Percentiles rank a stretch among this genome's conserved stretches.
phyloP scores from a whole-genome alignment of 1,140 invertebrate genomes.

The Dinoponera quadriceps region DNA sequence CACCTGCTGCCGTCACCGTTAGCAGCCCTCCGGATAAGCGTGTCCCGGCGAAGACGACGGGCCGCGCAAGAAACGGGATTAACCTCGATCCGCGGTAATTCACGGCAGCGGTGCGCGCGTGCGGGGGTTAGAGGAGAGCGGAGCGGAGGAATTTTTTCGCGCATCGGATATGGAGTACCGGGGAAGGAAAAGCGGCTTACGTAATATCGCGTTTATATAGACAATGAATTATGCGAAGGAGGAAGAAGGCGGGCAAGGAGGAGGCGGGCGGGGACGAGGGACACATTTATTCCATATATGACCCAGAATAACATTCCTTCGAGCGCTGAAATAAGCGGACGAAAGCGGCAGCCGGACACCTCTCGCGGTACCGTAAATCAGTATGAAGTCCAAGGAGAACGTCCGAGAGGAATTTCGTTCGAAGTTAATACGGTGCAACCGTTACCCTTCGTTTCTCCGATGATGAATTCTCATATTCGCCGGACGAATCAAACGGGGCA shows the following conservation, averaged over 20 bases:
- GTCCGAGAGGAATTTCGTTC: neutral
- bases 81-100: constrained; percentile 51
- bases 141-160: constrained; percentile 14
- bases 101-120: neutral
- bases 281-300: neutral
- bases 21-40: constrained; percentile 26
- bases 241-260: no score
- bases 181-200: constrained; percentile 36
- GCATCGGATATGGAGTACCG: neutral
- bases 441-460: no score
- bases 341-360: neutral
- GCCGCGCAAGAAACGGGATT: constrained; percentile 41
- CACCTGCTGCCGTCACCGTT: constrained; percentile 15
- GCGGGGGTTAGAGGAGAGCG: constrained; percentile 1
- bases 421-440: no score
- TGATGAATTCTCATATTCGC: no score
- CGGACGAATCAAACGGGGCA: no score
- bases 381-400: no score
- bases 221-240: constrained; percentile 12
- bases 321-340: neutral
- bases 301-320: neutral
- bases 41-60: constrained; percentile 26
- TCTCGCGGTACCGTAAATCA: no score
- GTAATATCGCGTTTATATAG: constrained; percentile 41
- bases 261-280: neutral